Conservation (phyloP, 2,888 invertebrate genomes). For the Sisyra nigra region DNA sequence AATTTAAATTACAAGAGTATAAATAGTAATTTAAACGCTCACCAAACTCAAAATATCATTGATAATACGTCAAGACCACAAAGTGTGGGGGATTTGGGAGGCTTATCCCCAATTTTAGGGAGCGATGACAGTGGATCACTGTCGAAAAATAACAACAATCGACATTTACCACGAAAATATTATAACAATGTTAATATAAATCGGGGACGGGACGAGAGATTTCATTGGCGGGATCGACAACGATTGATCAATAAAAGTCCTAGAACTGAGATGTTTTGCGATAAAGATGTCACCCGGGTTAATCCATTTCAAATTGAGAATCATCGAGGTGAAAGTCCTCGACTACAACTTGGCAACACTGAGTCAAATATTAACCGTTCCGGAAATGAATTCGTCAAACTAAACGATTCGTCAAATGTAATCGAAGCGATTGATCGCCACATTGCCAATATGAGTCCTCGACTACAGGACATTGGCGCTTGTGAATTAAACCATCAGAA, state of each 20-base stretch:
- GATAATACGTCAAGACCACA: conserved; percentile 9
- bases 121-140: conserved; percentile 12
- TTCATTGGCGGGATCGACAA: background rate
- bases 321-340: conserved; percentile 2
- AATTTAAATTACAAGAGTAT: conserved; percentile 10
- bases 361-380: background rate
- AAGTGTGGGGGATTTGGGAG: conserved; percentile 10
- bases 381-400: background rate
- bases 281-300: background rate
- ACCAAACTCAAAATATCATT: conserved; percentile 11
- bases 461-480: background rate
- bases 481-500: background rate
- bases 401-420: background rate
- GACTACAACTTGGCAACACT: background rate
- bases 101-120: conserved; percentile 11
- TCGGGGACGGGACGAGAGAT: conserved; percentile 1
- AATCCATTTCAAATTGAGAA: background rate
- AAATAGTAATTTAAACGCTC: conserved; percentile 10
- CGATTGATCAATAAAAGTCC: conserved; percentile 4
- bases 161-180: conserved; percentile 6
- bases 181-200: conserved; percentile 2
- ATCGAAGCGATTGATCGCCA: background rate
- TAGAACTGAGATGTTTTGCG: background rate
- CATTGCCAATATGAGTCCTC: conserved; percentile 4
- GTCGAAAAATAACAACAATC: conserved; percentile 9